A percentile compares a stretch with the other conserved stretches of the same genome.
Evolutionary conservation across 2,888 invertebrate genomes (phyloP).

Genomic region (Heliconius sara): DNA sequence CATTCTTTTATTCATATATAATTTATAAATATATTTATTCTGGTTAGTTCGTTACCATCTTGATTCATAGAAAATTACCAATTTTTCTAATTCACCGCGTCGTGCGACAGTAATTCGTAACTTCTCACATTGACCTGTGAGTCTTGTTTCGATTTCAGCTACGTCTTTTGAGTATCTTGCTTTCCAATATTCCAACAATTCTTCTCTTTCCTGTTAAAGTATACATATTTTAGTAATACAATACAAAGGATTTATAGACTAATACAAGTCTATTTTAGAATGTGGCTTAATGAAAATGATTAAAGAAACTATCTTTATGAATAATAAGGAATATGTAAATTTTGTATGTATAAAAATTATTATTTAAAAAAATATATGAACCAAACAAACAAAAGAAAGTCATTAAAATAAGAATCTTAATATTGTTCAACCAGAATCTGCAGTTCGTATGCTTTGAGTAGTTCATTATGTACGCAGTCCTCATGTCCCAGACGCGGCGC

Average conservation of each 20-base stretch:
- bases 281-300: neutral
- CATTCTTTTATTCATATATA: neutral
- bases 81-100: constrained; percentile 64
- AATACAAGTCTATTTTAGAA: no score
- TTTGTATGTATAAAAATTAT: neutral
- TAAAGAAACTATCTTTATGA: neutral
- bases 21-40: neutral
- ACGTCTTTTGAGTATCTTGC: constrained; percentile 64
- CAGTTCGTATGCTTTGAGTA: constrained; percentile 64
- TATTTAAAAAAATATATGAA: neutral
- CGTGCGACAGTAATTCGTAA: constrained; percentile 58
- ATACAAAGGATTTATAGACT: neutral
- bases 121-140: constrained; percentile 61
- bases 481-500: constrained; percentile 63
- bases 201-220: constrained; percentile 87
- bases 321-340: neutral
- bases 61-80: constrained; percentile 55
- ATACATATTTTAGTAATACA: neutral
- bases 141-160: constrained; percentile 56
- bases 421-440: constrained; percentile 63
- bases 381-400: neutral
- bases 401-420: neutral
- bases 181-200: constrained; percentile 85
- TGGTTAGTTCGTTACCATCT: neutral
- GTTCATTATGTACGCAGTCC: constrained; percentile 66